Percentiles rank a stretch among this genome's conserved stretches.
These are phyloP conservation scores for Cabera pusaria DNA, from an alignment of 2,888 invertebrate genomes.

Conservation along the genomic window DNA sequence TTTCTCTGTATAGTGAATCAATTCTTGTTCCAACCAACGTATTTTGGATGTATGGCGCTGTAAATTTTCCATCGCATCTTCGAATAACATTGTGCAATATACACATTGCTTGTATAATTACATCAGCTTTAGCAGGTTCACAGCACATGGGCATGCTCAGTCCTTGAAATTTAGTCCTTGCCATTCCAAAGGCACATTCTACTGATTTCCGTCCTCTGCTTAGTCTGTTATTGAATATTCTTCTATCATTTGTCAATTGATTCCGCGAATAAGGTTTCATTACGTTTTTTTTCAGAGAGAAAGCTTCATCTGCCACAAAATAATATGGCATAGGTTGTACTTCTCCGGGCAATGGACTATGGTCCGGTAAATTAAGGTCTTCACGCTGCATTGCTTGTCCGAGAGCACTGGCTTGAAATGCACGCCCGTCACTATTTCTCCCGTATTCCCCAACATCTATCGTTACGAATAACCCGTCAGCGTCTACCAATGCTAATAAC, in stretches of 20 bases:
- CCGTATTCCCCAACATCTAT: slow-evolving; percentile 19
- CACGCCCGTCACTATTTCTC: too few relatives aligned
- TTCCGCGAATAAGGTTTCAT: slow-evolving; percentile 15
- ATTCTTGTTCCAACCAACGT: neutral
- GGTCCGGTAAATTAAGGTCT: too few relatives aligned
- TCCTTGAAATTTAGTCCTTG: slow-evolving; percentile 17
- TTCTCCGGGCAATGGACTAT: neutral
- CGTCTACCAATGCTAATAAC: slow-evolving; percentile 27
- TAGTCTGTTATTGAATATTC: slow-evolving; percentile 22
- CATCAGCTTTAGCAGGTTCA: neutral
- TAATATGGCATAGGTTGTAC: slow-evolving; percentile 10
- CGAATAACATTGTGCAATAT: slow-evolving; percentile 7
- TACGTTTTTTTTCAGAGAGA: slow-evolving; percentile 15
- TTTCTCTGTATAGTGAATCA: slow-evolving; percentile 26
- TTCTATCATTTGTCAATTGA: slow-evolving; percentile 1
- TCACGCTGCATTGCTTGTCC: neutral
- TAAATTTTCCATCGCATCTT: slow-evolving; percentile 26
- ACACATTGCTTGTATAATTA: slow-evolving; percentile 5
- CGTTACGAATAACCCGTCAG: slow-evolving; percentile 24
- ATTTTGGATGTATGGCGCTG: slow-evolving; percentile 17
- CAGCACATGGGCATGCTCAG: slow-evolving; percentile 14
- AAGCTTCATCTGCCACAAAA: slow-evolving; percentile 11
- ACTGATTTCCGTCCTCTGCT: slow-evolving; percentile 6
- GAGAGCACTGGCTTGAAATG: slow-evolving; percentile 12
- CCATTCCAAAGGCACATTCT: neutral